Conservation (phyloP, 1,140 invertebrate genomes). For the Cheumatopsyche charites region DNA sequence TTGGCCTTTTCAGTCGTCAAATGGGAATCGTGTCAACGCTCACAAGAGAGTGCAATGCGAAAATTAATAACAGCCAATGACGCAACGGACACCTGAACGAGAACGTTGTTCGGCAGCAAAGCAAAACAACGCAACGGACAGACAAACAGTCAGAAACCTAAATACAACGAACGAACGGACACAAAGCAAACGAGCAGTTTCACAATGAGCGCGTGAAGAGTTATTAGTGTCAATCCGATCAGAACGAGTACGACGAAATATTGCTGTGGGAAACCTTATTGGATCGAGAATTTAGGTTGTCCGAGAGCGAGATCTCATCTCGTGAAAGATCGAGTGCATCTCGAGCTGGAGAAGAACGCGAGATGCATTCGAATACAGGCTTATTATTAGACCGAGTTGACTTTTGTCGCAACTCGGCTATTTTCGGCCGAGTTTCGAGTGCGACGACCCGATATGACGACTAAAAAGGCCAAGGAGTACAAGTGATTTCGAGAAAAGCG, state of each 20-base stretch:
- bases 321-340: not conserved
- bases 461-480: too few relatives aligned
- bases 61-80: slow-evolving; percentile 23
- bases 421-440: not conserved
- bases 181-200: slow-evolving; percentile 35
- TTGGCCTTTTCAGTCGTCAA: too few relatives aligned
- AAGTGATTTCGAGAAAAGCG: too few relatives aligned
- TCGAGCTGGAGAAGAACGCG: not conserved
- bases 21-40: too few relatives aligned
- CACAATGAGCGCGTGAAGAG: slow-evolving; percentile 45
- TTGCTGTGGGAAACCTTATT: slow-evolving; percentile 44
- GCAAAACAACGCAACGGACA: not conserved
- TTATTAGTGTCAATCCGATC: slow-evolving; percentile 48
- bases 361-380: not conserved
- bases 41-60: not conserved
- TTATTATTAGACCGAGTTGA: not conserved
- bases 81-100: slow-evolving; percentile 27
- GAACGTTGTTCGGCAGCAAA: slow-evolving; percentile 21
- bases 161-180: not conserved
- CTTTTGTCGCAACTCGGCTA: not conserved
- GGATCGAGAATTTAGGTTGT: slow-evolving; percentile 36
- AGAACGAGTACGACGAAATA: slow-evolving; percentile 46
- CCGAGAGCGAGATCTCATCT: not conserved
- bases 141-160: too few relatives aligned
- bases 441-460: not conserved